Conservation (phyloP, 1,140 invertebrate species). For the Drosophila melanica region DNA sequence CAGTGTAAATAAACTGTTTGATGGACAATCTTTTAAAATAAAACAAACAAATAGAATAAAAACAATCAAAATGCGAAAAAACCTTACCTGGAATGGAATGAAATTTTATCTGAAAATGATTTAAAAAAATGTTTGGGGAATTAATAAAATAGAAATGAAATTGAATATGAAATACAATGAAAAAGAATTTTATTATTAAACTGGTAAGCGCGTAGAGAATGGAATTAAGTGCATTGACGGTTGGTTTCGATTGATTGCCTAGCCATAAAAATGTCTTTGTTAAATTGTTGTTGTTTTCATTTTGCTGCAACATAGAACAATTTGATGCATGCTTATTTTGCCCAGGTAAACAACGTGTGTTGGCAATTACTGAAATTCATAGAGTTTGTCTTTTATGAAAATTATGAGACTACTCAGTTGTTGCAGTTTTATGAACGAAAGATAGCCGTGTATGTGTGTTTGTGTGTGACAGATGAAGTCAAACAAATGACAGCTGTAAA, state of each 20-base stretch:
- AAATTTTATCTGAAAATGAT: no score
- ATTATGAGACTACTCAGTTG: constrained; percentile 48
- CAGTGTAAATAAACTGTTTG: no score
- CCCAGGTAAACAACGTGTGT: constrained; percentile 40
- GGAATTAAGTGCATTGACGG: not conserved
- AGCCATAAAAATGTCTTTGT: not conserved
- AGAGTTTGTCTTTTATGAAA: constrained; percentile 46
- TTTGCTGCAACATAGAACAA: constrained; percentile 6
- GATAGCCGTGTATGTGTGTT: constrained; percentile 36
- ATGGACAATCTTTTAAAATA: no score
- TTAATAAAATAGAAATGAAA: no score
- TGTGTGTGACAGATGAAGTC: constrained; percentile 51
- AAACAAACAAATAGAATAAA: no score
- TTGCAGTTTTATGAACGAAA: constrained; percentile 54
- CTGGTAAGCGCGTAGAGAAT: no score
- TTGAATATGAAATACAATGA: not conserved
- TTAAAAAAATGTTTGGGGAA: no score
- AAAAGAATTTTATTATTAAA: not conserved
- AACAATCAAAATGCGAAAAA: no score
- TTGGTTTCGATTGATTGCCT: no score
- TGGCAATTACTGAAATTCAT: constrained; percentile 69
- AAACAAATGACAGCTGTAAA: constrained; percentile 61
- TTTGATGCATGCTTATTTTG: constrained; percentile 34
- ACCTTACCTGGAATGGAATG: no score
- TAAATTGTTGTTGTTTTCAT: not conserved